Base-by-base conservation (phyloP, 2,797 vertebrate species). In the Lophura swinhoii region DNA sequence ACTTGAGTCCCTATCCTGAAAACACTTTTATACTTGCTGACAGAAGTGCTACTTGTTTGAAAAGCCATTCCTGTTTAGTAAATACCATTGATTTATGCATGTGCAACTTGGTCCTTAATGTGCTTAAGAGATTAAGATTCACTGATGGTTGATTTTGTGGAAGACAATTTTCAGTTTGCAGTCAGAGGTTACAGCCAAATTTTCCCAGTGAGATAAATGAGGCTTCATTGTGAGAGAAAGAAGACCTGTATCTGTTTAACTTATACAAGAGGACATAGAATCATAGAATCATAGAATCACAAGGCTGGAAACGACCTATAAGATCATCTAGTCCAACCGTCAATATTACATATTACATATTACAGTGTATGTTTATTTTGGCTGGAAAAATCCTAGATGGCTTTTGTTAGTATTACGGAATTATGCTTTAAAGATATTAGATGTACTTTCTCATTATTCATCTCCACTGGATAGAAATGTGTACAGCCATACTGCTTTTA, bases 401-500 rank as follows among this genome's bases (percentile, higher is more conserved):
- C 23, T 77, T 72, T 53, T 53, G 46, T 64, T 49, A 77, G 12
- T 33, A 21, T 69, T 81, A 72, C 2, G 68, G 55, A 44, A 6
- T 62, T 71, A 20, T 44, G 8, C 35, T 84, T 87, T 64, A 64
- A 75, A 59, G 53, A 53, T 68, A 77, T 64, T 77, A 77, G 66
- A 18, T 73, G 9, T 49, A n/a, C 21, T 69, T 9, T 87, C 49
- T 90, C 83, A 49, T 69, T 80, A 64, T 92, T 87, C 37, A 49
- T 91, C 28, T 81, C 33, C 49, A 37, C 67, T 88, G 9, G 49
- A 69, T 58, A 66, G 73, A 71, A 81, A 81, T 53, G 3, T 71
- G n/a, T 84, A 26, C n/a, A 88, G 35, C 44, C 55, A 62, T 68
- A 68, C 24, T 83, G 35, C 26, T 91, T 90, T 90, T 86, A 92